phyloP scores from a whole-genome alignment of 2,888 invertebrate species.

The Drosophila testacea region DNA sequence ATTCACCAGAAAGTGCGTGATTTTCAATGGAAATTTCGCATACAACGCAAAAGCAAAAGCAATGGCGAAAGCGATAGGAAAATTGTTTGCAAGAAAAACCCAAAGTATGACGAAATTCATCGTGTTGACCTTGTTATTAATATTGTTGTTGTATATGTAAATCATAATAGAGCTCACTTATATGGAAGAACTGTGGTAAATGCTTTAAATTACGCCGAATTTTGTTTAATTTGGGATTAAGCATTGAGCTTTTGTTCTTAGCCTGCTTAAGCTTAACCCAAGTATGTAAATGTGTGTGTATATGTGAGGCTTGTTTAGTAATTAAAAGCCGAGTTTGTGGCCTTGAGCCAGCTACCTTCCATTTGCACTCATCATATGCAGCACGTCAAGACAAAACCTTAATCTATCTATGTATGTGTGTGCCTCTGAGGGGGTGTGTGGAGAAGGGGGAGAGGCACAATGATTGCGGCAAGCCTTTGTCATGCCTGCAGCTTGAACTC shows the following conservation, averaged over 20 bases:
- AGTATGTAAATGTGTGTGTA: background rate
- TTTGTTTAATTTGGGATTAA: constrained; percentile 8
- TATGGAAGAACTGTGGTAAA: background rate
- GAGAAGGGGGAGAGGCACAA: background rate
- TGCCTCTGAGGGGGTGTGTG: constrained; percentile 4
- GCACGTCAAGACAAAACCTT: constrained; percentile 47
- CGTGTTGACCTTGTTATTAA: constrained; percentile 17
- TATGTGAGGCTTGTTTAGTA: constrained; percentile 17
- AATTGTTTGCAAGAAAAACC: constrained; percentile 1
- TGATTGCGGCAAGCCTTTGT: constrained; percentile 9
- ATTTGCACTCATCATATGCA: constrained; percentile 40
- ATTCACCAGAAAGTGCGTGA: constrained; percentile 58
- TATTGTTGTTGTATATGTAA: constrained; percentile 10
- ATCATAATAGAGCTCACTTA: background rate
- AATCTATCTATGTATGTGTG: constrained; percentile 20
- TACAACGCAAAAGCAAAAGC: constrained; percentile 22
- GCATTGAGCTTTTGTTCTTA: constrained; percentile 10
- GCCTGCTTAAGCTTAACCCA: constrained; percentile 8
- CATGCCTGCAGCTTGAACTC: constrained; percentile 19
- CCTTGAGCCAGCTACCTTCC: constrained; percentile 33
- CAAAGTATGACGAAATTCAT: constrained; percentile 17
- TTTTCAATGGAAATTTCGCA: constrained; percentile 48
- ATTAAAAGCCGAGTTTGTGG: constrained; percentile 24
- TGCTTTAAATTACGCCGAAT: constrained; percentile 16
- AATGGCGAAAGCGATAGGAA: constrained; percentile 6